phyloP scores from a whole-genome alignment of 2,113 vertebrate genomes.

The Candoia aspera region DNA sequence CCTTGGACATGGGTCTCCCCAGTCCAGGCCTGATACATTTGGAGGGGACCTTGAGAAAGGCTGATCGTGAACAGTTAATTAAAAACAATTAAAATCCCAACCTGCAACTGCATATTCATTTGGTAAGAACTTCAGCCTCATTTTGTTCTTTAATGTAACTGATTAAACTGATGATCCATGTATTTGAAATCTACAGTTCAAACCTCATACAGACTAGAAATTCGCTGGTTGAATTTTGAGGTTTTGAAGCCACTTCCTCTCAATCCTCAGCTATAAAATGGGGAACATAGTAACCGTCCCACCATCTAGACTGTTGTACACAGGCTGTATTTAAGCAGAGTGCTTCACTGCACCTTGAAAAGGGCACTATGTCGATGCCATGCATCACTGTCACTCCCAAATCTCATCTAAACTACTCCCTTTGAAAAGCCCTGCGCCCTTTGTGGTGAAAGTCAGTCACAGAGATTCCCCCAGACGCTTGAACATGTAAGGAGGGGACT shows the following conservation, averaged over 20 bases:
- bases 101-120: not conserved
- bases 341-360: not conserved
- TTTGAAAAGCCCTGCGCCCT: not conserved
- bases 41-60: not conserved
- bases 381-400: conserved; percentile 12
- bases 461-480: conserved; percentile 56
- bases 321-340: not conserved
- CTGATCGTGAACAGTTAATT: not conserved
- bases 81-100: too few species aligned
- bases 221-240: not conserved
- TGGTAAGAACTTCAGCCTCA: not conserved
- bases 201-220: not conserved
- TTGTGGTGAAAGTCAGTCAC: conserved; percentile 49
- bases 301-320: too few species aligned
- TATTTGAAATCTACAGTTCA: not conserved
- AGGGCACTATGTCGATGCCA: not conserved
- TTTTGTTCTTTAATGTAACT: not conserved
- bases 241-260: not conserved
- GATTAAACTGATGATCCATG: not conserved
- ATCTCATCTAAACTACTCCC: conserved; percentile 15
- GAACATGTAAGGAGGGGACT: conserved; percentile 76
- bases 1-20: too few species aligned
- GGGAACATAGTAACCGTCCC: too few species aligned
- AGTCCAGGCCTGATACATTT: too few species aligned
- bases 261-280: not conserved